Evolutionary conservation across 2,113 vertebrate genomes (phyloP), one percentile per base, ranked within the genome.

Genomic region (Tyrannus savana): DNA sequence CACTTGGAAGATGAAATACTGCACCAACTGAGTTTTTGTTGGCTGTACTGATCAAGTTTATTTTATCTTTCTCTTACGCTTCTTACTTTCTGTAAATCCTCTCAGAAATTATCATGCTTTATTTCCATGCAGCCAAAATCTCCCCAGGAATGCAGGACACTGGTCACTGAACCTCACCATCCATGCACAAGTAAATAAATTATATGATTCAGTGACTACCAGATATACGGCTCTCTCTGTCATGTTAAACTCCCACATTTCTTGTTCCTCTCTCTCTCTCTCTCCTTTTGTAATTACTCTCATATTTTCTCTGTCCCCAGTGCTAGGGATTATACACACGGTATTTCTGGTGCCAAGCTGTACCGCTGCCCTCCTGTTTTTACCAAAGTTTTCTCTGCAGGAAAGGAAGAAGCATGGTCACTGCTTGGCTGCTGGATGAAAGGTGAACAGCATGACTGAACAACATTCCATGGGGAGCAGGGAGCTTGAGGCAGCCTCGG

Each of bases 161-260:
- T 3, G 2, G 82, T 67, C 85, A 82, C 64, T 89, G 92, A 90
- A 78, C 79, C 63, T 84, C 83, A 78, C 68, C 79, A 90, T 90
- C 68, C 66, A 44, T 68, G 88, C 49, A 46, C 39, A 79, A 80
- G 22, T 80, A 84, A 94, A 88, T 71, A 1, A 77, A 93, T 92
- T 60, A 46, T 2, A 37, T 39, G 53, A 91, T 60, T 91, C 89
- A 85, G 46, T 89, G 84, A 47, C 72, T 92, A 33, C 39, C 46
- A 79, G 53, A 89, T 68, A 69, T 16, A 73, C 73, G 68, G 58
- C 62, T 93, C 47, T 12, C 37, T 64, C 39, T 90, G 55, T 88
- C 31, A 6, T 11, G 14, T 81, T 83, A 47, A 93, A 78, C 46
- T 78, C 59, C 42, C 44, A 6, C 24, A 66, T 88, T 95, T 84